Conservation (phyloP, 2,113 vertebrate species). For the Pygoscelis antarcticus region DNA sequence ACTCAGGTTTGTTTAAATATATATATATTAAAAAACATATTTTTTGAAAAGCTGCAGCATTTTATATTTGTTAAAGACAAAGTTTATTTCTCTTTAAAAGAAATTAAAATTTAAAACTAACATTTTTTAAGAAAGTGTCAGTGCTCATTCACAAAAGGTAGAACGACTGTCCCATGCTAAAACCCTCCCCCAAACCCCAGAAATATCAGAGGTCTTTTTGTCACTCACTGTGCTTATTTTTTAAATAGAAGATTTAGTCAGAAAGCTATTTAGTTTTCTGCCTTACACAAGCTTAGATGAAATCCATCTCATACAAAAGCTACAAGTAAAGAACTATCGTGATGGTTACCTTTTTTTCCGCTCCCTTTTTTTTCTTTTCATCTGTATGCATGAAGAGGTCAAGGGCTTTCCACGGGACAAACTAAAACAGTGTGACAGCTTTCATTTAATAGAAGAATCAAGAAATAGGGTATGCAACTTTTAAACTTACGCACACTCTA, state of each 20-base stretch:
- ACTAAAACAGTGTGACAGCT: neutral
- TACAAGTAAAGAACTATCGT: neutral
- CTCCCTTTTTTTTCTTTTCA: fast-evolving
- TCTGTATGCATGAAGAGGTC: neutral
- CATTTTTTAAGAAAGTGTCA: neutral
- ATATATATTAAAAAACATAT: neutral
- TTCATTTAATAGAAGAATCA: neutral
- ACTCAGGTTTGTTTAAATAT: neutral
- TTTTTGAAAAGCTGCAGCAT: neutral
- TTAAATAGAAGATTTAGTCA: neutral
- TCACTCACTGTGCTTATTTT: neutral
- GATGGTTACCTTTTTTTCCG: fast-evolving
- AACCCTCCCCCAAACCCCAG: neutral
- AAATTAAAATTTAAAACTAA: neutral
- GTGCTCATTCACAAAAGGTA: neutral
- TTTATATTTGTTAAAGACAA: neutral
- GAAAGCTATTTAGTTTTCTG: neutral
- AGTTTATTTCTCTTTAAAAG: neutral
- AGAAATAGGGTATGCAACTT: neutral
- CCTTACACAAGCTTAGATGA: neutral
- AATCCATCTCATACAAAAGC: neutral
- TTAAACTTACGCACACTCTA: neutral
- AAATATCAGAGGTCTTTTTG: neutral
- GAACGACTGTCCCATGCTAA: neutral
- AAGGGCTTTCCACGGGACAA: neutral